Conservation (phyloP, 1,140 invertebrate species). For the Pseudobourletiella spinata region DNA sequence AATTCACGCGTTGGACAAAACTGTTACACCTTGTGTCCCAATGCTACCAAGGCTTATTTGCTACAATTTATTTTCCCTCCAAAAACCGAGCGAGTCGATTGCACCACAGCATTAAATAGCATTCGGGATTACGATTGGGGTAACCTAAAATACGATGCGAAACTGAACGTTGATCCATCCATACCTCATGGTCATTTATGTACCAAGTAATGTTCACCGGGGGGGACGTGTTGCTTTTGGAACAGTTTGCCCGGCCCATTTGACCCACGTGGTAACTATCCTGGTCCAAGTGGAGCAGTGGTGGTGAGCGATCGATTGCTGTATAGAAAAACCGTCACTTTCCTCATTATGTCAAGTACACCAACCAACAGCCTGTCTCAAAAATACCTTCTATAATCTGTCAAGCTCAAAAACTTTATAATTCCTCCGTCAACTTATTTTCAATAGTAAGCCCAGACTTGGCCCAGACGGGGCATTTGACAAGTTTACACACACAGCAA, state of each 20-base stretch:
- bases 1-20: neutral
- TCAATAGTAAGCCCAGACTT: too few relatives aligned
- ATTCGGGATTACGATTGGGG: too few relatives aligned
- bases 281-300: slow-evolving; percentile 26
- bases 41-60: neutral
- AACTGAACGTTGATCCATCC: too few relatives aligned
- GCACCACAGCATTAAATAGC: too few relatives aligned
- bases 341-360: neutral
- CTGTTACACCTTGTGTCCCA: neutral
- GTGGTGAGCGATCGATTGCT: slow-evolving; percentile 29
- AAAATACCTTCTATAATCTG: neutral
- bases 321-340: slow-evolving; percentile 3
- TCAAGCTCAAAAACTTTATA: neutral
- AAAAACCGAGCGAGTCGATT: too few relatives aligned
- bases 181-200: slow-evolving; percentile 31
- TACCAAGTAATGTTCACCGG: slow-evolving; percentile 34
- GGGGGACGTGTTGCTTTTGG: slow-evolving; percentile 26
- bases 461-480: neutral
- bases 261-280: slow-evolving; percentile 33
- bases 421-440: neutral
- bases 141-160: too few relatives aligned
- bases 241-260: slow-evolving; percentile 28
- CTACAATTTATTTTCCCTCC: too few relatives aligned
- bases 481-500: too few relatives aligned
- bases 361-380: neutral